Conservation (phyloP, 2,888 invertebrate species). For the Helleia helle region DNA sequence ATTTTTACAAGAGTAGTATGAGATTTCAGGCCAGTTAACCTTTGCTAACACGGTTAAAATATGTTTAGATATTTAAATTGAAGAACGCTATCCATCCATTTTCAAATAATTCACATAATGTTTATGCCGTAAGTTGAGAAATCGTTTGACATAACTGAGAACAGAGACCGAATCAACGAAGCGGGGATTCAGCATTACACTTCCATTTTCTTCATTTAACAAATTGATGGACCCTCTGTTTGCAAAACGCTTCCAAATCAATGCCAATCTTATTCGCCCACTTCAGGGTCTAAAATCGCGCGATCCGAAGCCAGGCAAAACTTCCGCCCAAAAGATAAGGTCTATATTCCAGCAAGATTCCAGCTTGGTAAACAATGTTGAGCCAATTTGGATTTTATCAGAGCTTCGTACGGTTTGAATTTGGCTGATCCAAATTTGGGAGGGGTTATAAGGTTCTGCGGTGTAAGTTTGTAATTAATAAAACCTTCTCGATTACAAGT, state of each 20-base stretch:
- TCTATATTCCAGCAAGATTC: conserved; percentile 51
- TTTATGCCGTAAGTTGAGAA: conserved; percentile 13
- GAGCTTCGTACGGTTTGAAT: conserved; percentile 43
- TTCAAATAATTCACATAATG: too few species aligned
- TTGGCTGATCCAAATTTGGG: conserved; percentile 33
- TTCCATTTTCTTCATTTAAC: conserved; percentile 70
- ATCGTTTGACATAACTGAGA: conserved; percentile 39
- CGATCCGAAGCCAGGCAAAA: conserved; percentile 21
- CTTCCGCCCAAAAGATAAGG: conserved; percentile 66
- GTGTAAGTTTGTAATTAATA: conserved; percentile 73
- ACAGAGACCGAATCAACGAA: conserved; percentile 40
- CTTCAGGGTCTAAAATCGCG: conserved; percentile 38
- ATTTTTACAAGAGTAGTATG: too few species aligned
- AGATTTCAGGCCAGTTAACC: too few species aligned
- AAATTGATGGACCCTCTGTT: conserved; percentile 59
- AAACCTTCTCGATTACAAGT: conserved; percentile 72
- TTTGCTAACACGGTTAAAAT: too few species aligned
- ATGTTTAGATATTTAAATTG: too few species aligned
- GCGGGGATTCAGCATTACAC: conserved; percentile 53
- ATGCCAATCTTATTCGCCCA: conserved; percentile 31
- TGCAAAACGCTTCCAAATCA: conserved; percentile 26
- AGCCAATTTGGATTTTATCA: conserved; percentile 57
- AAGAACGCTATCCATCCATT: too few species aligned
- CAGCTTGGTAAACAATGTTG: conserved; percentile 35
- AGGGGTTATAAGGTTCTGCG: conserved; percentile 40